Base-by-base conservation (phyloP, 2,888 invertebrate species). In the Drosophila atripex region DNA sequence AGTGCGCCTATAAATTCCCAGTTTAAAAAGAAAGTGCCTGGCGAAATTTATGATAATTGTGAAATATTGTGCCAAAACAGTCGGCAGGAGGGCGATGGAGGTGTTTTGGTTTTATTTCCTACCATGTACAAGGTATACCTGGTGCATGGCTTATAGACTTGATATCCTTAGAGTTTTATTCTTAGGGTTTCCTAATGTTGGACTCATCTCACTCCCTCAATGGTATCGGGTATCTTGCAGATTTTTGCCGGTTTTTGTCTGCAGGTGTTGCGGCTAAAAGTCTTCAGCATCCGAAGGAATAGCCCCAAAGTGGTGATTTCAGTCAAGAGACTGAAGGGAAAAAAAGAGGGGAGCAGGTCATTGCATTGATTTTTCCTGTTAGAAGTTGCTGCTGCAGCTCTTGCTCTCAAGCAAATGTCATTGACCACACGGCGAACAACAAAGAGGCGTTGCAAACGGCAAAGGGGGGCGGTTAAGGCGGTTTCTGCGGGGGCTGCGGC, bases 361-460 rank as follows among this genome's bases (percentile, higher is more conserved):
- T 58, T 76, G 83, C 83, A 80, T 80, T 80, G 79, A 80, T 80
- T 80, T 76, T 84, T 69, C 53, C 30, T 30, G 11, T 11, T 4
- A 11, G 18, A 30, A 7, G 61, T 46, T 25, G 60, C 16, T 12
- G 14, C 30, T 49, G 50, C 50, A 50, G 30, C 50, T 60, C 25
- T 50, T 61, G 30, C 43, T 60, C 25, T 54, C 64, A 53, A 75
- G 73, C 71, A 73, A 80, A 86, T 84, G 83, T 83, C 83, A 84
- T 86, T 83, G 83, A 83, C 83, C 83, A 83, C 69, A 71, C 53
- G 68, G 71, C 73, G 63, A 65, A 85, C 80, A 82, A 82, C 83
- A 85, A 82, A 85, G 83, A 80, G 80, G 86, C 83, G 86, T 82
- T 75, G 71, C 71, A 32, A 12, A 32, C 32, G 32, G 32, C n/a